Base-by-base conservation (phyloP, 35 echinoderm and acorn worm species). In the Apostichopus californicus region DNA sequence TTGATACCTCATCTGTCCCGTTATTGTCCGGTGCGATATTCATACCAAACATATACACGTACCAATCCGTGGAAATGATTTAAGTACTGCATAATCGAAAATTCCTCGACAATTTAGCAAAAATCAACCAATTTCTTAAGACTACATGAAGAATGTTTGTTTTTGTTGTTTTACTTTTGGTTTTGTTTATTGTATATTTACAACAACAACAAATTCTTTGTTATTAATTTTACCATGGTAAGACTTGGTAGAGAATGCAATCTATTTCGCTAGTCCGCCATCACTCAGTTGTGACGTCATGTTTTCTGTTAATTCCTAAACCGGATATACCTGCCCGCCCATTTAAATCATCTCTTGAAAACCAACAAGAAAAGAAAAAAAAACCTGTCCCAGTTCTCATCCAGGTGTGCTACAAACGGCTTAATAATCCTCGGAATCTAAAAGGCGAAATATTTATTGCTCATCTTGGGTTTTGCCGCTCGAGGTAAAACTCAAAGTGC, bases 371-470 rank as follows among this genome's bases (percentile, higher is more conserved):
- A 75, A 75, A 75, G 64, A 18, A 68, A 68, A 68, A 18, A 68
- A 7, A 68, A 68, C 64, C 64, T 7, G 21, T 75, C 71, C 7
- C 17, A 20, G 71, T 75, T 75, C 71, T 75, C 17, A 75, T 75
- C 71, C 71, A 75, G 71, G 71, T 75, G 71, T 75, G 15, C 17
- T 7, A 8, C 71, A 75, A 75, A 75, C 71, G 21, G 71, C 15
- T 75, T 75, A 75, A 75, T 75, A 75, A 85, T 85, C 57, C 56
- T 21, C 56, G 54, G 54, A 59, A 85, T 85, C 57, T 58, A 85
- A 18, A 75, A 75, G 34, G 71, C n/a, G 71, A 75, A 22, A 75
- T 75, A 75, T 75, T 75, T 75, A 75, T 75, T 20, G n/a, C 71
- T 75, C 71, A 22, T 75, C 71, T 75, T 18, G 15, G 71, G 13